phyloP scores from a whole-genome alignment of 2,113 vertebrate genomes.

The Heterotilapia buettikoferi region DNA sequence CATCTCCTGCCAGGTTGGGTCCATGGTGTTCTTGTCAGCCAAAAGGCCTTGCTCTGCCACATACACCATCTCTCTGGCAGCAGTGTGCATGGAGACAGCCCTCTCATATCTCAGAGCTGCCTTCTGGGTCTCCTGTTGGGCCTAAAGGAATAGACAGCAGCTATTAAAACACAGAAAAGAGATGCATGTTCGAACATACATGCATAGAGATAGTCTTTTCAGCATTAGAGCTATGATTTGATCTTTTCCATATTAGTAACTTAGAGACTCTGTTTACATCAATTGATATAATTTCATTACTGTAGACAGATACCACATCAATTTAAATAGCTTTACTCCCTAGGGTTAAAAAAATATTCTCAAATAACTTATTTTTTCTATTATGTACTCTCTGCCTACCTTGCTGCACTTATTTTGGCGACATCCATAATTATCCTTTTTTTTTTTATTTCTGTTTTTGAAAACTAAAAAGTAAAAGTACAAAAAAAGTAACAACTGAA shows the following conservation, averaged over 20 bases:
- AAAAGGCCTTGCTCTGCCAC: constrained; percentile 89
- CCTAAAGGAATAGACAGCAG: constrained; percentile 60
- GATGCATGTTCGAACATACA: background rate
- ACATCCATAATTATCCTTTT: background rate
- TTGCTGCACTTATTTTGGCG: background rate
- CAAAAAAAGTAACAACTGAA: background rate
- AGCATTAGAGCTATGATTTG: too few species aligned
- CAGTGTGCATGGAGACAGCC: constrained; percentile 88
- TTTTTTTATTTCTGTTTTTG: background rate
- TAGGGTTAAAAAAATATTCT: background rate
- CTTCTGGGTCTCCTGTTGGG: constrained; percentile 90
- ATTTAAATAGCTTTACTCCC: background rate
- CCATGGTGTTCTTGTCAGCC: constrained; percentile 84
- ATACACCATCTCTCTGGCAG: constrained; percentile 90
- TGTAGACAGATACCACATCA: background rate
- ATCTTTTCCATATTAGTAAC: background rate
- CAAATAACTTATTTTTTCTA: background rate
- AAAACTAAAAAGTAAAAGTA: background rate
- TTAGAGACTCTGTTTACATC: background rate
- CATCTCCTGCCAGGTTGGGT: constrained; percentile 95
- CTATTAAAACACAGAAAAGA: background rate
- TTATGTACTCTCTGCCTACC: accelerated
- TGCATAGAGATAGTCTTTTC: background rate
- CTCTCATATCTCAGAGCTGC: constrained; percentile 85
- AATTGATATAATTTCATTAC: background rate